A percentile compares a stretch with the other conserved stretches of the same genome.
Conservation (phyloP, 64 coral and sea anemone genomes). For the Actinia tenebrosa region DNA sequence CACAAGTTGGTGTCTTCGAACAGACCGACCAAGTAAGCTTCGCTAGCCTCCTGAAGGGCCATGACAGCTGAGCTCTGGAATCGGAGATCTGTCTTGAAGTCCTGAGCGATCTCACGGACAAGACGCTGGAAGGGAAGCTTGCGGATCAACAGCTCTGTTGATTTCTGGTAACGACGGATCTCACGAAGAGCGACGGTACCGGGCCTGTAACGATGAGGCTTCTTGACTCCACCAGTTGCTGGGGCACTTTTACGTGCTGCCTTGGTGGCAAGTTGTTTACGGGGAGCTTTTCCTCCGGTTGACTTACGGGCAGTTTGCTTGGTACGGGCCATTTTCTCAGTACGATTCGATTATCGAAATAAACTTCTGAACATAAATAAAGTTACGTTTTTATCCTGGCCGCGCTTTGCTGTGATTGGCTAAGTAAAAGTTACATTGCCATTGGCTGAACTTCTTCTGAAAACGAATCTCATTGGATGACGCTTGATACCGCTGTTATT, state of each 20-base stretch:
- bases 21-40: slow-evolving; percentile 86
- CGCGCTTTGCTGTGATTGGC: not conserved
- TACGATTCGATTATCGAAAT: not conserved
- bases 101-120: slow-evolving; percentile 88
- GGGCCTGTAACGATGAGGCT: slow-evolving; percentile 43
- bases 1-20: slow-evolving; percentile 99
- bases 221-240: slow-evolving; percentile 17
- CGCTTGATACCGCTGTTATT: not conserved
- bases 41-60: slow-evolving; percentile 89
- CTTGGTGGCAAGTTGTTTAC: slow-evolving; percentile 20
- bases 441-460: not conserved
- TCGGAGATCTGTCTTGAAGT: slow-evolving; percentile 87
- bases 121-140: slow-evolving; percentile 67
- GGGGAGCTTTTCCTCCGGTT: slow-evolving; percentile 14
- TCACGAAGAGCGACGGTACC: slow-evolving; percentile 53
- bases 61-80: slow-evolving; percentile 89
- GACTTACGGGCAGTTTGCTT: slow-evolving; percentile 19
- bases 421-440: not conserved
- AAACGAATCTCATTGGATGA: not conserved
- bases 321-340: not conserved
- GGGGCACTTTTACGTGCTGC: slow-evolving; percentile 18
- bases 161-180: slow-evolving; percentile 61
- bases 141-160: slow-evolving; percentile 53
- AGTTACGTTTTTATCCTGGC: not conserved
- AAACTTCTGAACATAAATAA: not conserved